Conservation (phyloP, 2,113 vertebrate species). For the Cyprinodon tularosa region DNA sequence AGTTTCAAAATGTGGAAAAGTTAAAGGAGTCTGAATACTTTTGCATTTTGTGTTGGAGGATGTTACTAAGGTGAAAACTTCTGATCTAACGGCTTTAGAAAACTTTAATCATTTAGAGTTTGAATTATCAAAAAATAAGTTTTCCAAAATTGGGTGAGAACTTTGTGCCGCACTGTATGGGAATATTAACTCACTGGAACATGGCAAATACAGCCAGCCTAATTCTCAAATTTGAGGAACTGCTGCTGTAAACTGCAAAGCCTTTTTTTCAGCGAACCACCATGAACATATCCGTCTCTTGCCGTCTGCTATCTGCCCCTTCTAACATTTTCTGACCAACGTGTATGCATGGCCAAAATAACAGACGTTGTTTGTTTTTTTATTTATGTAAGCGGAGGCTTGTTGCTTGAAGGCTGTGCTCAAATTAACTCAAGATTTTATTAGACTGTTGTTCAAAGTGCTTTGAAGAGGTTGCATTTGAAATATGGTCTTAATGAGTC, state of each 20-base stretch:
- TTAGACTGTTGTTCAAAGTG: not conserved
- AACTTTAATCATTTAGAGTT: not conserved
- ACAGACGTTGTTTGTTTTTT: not conserved
- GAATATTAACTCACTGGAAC: not conserved
- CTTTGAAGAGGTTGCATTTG: not conserved
- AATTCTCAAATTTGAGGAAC: not conserved
- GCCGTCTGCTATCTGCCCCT: not conserved
- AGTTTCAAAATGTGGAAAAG: not conserved
- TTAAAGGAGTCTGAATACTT: not conserved
- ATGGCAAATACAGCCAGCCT: not conserved
- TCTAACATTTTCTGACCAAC: conserved; percentile 1
- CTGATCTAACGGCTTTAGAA: not conserved
- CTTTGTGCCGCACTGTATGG: not conserved
- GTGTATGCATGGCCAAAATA: not conserved
- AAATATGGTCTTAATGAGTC: not conserved
- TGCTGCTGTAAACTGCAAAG: not conserved
- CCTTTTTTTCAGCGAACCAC: not conserved
- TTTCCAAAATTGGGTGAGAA: not conserved
- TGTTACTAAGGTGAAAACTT: not conserved
- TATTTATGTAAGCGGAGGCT: not conserved
- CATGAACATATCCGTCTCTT: not conserved
- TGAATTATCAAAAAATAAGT: not conserved
- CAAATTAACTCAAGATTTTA: not conserved
- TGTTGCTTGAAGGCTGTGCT: not conserved
- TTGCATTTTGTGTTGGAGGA: not conserved